phyloP scores from a whole-genome alignment of 2,888 invertebrate species.

The Ceriagrion tenellum region DNA sequence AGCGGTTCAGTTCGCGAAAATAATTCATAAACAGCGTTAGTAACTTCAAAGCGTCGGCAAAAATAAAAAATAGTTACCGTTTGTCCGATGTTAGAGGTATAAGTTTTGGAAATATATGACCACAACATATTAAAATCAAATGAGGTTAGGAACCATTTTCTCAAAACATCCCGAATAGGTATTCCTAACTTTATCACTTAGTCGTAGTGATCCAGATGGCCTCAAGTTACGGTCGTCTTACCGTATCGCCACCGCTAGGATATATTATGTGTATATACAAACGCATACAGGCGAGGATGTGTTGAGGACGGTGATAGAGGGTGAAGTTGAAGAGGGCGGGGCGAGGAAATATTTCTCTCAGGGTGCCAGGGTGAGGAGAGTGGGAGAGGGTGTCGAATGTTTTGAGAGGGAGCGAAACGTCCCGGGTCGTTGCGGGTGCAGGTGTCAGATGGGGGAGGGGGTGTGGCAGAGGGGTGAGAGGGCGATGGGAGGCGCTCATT shows the following conservation, averaged over 20 bases:
- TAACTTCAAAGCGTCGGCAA: too few relatives aligned
- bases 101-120: too few relatives aligned
- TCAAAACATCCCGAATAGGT: too few relatives aligned
- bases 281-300: not conserved
- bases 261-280: too few relatives aligned
- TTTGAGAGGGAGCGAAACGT: constrained; percentile 7
- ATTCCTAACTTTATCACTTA: not conserved
- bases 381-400: not conserved
- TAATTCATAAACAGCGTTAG: too few relatives aligned
- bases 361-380: not conserved
- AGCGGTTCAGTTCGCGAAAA: too few relatives aligned
- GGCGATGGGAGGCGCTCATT: not conserved
- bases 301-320: not conserved
- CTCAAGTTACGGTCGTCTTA: too few relatives aligned
- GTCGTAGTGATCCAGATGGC: not conserved
- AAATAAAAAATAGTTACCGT: too few relatives aligned
- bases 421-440: constrained; percentile 3
- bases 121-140: too few relatives aligned
- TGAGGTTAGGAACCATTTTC: too few relatives aligned
- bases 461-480: not conserved
- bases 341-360: not conserved
- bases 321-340: not conserved
- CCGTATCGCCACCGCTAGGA: too few relatives aligned
- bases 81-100: too few relatives aligned
- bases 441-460: not conserved